Percentiles rank a stretch among this genome's conserved stretches.
Conservation (phyloP, 2,113 vertebrate genomes). For the Peromyscus maniculatus region DNA sequence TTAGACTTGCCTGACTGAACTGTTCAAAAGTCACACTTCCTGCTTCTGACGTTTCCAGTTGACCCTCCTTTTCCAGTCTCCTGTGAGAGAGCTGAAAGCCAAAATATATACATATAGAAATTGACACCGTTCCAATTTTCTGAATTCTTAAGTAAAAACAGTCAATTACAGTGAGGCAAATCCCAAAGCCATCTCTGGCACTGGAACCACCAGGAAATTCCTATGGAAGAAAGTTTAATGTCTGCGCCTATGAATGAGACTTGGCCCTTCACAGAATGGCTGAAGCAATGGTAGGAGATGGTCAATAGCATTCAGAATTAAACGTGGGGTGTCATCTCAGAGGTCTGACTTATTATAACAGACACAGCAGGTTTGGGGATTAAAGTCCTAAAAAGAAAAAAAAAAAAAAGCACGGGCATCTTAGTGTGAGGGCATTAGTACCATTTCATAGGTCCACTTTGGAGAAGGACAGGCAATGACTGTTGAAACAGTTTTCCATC, state of each 20-base stretch:
- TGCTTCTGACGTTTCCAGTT: slow-evolving; percentile 56
- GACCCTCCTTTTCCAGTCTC: neutral
- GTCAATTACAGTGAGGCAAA: slow-evolving; percentile 59
- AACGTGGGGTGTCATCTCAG: neutral
- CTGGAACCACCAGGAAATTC: slow-evolving; percentile 54
- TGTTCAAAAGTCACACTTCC: slow-evolving; percentile 25
- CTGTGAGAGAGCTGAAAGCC: slow-evolving; percentile 59
- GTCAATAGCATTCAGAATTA: neutral
- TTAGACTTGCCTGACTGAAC: slow-evolving; percentile 10
- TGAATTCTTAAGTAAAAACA: slow-evolving; percentile 70
- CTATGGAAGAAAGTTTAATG: slow-evolving; percentile 43
- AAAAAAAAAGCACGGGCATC: neutral
- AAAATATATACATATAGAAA: slow-evolving; percentile 49
- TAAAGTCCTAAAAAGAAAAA: slow-evolving; percentile 48
- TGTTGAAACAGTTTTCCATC: neutral
- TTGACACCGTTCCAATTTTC: slow-evolving; percentile 40
- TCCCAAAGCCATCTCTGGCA: slow-evolving; percentile 48
- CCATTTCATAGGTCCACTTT: neutral
- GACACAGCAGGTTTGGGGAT: neutral
- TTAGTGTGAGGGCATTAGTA: neutral
- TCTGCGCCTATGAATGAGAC: slow-evolving; percentile 1
- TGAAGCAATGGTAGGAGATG: neutral
- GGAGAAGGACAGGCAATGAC: neutral
- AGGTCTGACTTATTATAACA: neutral
- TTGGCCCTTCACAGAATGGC: neutral